A percentile compares a stretch with the other conserved stretches of the same genome.
Conservation (phyloP, 92 coral and sea anemone species). For the Epizoanthus stellaris region DNA sequence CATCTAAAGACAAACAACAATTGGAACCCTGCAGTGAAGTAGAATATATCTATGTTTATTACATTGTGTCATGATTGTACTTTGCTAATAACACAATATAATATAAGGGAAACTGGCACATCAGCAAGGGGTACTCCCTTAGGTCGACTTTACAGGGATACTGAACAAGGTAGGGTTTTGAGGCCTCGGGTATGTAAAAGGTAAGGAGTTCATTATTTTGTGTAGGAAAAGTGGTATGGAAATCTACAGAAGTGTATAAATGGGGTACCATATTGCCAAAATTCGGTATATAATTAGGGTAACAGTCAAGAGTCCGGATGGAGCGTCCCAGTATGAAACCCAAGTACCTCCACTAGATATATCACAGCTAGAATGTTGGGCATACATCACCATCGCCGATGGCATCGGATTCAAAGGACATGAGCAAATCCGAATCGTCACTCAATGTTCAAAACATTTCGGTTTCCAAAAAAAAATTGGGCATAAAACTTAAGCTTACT, state of each 20-base stretch:
- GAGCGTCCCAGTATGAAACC: not conserved
- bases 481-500: too few species aligned
- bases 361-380: conserved; percentile 11
- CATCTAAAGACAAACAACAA: not conserved
- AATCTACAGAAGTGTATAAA: not conserved
- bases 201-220: not conserved
- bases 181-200: conserved; percentile 3
- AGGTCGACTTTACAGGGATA: not conserved
- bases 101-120: not conserved
- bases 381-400: conserved; percentile 1
- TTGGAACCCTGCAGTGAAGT: conserved; percentile 14
- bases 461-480: too few species aligned
- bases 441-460: too few species aligned
- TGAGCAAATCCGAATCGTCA: not conserved
- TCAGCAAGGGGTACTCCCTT: not conserved
- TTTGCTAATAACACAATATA: conserved; percentile 9
- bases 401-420: not conserved
- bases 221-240: not conserved
- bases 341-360: conserved; percentile 9
- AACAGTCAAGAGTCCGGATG: not conserved
- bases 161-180: conserved; percentile 15
- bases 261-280: conserved; percentile 9
- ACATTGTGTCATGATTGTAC: conserved; percentile 14
- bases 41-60: conserved; percentile 16
- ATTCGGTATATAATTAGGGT: not conserved